Evolutionary conservation across 2,113 vertebrate genomes (phyloP), one percentile per base, ranked within the genome.

Genomic region (Bagarius yarrelli): DNA sequence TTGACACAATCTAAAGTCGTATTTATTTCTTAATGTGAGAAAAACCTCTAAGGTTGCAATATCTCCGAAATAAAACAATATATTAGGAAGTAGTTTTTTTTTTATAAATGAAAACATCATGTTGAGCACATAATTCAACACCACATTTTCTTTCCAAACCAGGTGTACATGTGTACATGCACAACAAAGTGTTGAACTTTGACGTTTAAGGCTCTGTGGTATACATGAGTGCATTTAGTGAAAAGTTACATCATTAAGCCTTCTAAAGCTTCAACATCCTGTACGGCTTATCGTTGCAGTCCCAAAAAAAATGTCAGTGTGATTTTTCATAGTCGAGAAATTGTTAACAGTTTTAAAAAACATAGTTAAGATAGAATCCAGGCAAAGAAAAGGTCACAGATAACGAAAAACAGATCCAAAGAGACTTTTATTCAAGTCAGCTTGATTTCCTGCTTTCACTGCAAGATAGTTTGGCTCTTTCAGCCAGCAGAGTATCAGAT

Each of bases 261-360:
- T 57, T 44, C 23, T n/a, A 13, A 72, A 80, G 18, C 44, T 11
- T 63, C 5, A 16, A 25, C 21, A 64, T 64, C 47, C 40, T 30
- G 59, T 16, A n/a, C 5, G 12, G 50, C 6, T 72, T 53, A 32
- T 18, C 50, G 21, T 0, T 1, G 27, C n/a, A 19, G 8, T 71
- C 18, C 25, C 36, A 2, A 23, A 55, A 75, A 81, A 52, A 73
- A 32, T 5, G 27, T 53, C 40, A 4, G 27, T 13, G 19, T 1
- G 15, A 79, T 59, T 73, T 53, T 55, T 60, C 47, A 63, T 23
- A 32, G 47, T 34, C 50, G 30, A 57, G 47, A 76, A 72, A 80
- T 72, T 50, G 34, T 34, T 73, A 81, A 63, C 27, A 81, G 56
- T 52, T 25, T 61, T 53, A 27, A 63, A 60, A 63, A 80, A 80